Conservation (phyloP, 2,888 invertebrate species). For the Dastarcus helophoroides region DNA sequence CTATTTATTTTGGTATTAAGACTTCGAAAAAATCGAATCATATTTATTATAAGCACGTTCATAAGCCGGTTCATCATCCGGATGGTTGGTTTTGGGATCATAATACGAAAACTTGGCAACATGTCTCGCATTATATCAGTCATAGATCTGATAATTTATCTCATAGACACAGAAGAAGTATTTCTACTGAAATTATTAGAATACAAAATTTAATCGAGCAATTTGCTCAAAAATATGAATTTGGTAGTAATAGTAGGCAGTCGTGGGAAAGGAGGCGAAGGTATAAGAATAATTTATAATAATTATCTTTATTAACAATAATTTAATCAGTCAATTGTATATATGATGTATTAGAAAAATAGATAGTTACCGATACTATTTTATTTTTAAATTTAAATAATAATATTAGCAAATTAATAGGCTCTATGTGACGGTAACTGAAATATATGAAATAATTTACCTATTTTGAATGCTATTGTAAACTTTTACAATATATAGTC, state of each 20-base stretch:
- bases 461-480: too few relatives aligned
- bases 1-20: conserved; percentile 27
- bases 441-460: too few relatives aligned
- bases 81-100: conserved; percentile 50
- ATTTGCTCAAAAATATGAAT: conserved; percentile 32
- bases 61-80: conserved; percentile 34
- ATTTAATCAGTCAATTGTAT: neutral
- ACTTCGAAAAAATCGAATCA: conserved; percentile 21
- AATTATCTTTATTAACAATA: neutral
- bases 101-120: conserved; percentile 44
- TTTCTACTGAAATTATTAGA: too few relatives aligned
- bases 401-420: too few relatives aligned
- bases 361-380: neutral
- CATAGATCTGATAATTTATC: conserved; percentile 18
- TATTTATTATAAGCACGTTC: conserved; percentile 29
- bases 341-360: neutral
- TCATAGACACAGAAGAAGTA: conserved; percentile 5
- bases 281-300: neutral
- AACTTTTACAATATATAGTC: too few relatives aligned
- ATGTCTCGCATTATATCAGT: conserved; percentile 26
- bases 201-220: conserved; percentile 24
- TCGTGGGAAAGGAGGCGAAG: neutral
- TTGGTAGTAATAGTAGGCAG: neutral
- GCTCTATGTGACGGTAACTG: too few relatives aligned
- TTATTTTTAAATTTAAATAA: neutral